Conservation (phyloP, 30 jellyfish, hydroid and myxozoan genomes). For the Aurelia aurita region DNA sequence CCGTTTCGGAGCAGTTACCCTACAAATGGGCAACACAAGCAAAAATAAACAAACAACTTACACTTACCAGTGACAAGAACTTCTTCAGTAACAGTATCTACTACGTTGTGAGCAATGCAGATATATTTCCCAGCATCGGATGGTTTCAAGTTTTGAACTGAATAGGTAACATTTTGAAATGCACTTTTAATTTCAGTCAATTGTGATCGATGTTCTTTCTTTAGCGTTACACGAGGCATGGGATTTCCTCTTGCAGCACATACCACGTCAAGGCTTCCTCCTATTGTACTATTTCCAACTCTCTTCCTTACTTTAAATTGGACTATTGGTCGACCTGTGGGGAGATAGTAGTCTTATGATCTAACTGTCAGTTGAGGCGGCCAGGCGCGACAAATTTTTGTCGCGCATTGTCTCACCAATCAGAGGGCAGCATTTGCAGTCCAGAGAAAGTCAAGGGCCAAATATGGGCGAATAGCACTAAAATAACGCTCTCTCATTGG, state of each 20-base stretch:
- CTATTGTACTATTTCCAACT: conserved; percentile 40
- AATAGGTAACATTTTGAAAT: background rate
- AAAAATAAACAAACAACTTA: conserved; percentile 27
- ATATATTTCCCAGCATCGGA: conserved; percentile 56
- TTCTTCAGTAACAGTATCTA: conserved; percentile 32
- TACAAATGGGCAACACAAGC: background rate
- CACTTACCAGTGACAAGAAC: conserved; percentile 62
- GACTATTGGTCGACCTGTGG: conserved; percentile 55
- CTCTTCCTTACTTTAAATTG: conserved; percentile 43
- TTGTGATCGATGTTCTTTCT: conserved; percentile 20
- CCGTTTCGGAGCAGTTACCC: too few species aligned
- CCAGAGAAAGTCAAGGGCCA: too few species aligned
- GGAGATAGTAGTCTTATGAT: too few species aligned
- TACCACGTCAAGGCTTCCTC: conserved; percentile 33
- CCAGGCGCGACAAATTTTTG: too few species aligned
- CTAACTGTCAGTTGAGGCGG: too few species aligned
- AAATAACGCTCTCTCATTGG: too few species aligned
- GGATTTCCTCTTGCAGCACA: conserved; percentile 59
- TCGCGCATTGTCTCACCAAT: too few species aligned
- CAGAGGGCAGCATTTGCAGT: too few species aligned
- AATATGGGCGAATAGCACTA: too few species aligned
- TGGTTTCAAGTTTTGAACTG: background rate
- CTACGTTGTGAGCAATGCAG: conserved; percentile 71
- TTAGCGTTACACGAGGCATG: conserved; percentile 29
- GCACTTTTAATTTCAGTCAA: background rate